phyloP scores from a whole-genome alignment of 2,888 invertebrate species.

The Drosophila dives region DNA sequence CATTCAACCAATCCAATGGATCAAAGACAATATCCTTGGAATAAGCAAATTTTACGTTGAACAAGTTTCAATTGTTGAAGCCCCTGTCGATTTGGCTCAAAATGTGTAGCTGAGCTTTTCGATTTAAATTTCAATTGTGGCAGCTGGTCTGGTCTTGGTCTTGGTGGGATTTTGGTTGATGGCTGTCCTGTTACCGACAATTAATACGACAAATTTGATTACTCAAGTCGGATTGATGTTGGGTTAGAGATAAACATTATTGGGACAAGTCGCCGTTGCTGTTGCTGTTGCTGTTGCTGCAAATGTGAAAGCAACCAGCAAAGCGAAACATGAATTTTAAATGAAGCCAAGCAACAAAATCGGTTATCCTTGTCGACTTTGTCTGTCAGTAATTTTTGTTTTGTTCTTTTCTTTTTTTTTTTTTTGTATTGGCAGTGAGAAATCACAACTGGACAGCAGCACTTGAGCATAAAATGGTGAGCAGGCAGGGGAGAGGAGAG shows the following conservation, averaged over 20 bases:
- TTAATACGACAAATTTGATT: conserved; percentile 41
- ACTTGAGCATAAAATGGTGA: conserved; percentile 16
- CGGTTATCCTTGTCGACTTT: conserved; percentile 36
- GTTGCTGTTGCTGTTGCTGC: background rate
- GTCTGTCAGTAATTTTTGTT: conserved; percentile 1
- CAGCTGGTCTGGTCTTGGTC: background rate
- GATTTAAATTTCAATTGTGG: conserved; percentile 10
- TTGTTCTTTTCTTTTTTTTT: background rate
- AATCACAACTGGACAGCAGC: conserved; percentile 49
- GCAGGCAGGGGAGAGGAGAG: background rate
- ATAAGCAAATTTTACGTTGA: background rate
- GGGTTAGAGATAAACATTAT: conserved; percentile 16
- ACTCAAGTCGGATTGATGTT: conserved; percentile 31
- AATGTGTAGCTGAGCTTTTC: conserved; percentile 2
- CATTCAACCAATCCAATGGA: background rate
- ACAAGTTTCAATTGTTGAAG: background rate
- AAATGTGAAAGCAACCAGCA: background rate
- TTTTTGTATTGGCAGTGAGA: conserved; percentile 35
- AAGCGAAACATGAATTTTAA: conserved; percentile 61
- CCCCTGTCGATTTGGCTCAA: background rate
- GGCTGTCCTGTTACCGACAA: conserved; percentile 5
- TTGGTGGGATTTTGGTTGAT: background rate
- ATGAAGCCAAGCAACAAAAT: conserved; percentile 27
- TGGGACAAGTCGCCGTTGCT: background rate
- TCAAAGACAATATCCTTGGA: background rate